These are phyloP conservation scores for Nemotelus nigrinus DNA, from an alignment of 2,888 invertebrate genomes.

Conservation along the genomic window DNA sequence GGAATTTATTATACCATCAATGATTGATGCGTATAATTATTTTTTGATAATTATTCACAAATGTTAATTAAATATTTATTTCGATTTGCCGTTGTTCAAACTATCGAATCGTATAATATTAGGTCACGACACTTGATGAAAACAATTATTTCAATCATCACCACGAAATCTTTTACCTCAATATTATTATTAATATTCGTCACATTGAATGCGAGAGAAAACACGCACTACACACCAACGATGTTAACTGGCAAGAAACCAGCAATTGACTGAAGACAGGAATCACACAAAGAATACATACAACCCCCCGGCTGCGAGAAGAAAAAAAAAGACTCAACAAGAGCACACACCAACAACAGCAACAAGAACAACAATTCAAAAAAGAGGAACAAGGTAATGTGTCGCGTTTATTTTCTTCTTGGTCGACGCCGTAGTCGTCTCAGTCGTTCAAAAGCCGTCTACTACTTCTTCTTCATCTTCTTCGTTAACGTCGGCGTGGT, in stretches of 20 bases:
- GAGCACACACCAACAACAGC: not conserved
- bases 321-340: not conserved
- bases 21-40: not conserved
- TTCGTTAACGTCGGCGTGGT: not conserved
- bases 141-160: not conserved
- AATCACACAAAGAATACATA: constrained; percentile 63
- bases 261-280: constrained; percentile 65
- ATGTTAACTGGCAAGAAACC: constrained; percentile 66
- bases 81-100: too few relatives aligned
- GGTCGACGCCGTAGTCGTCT: not conserved
- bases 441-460: not conserved
- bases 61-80: not conserved
- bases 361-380: not conserved
- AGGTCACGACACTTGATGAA: constrained; percentile 25
- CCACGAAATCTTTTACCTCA: not conserved
- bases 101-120: not conserved
- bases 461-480: not conserved
- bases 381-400: constrained; percentile 27
- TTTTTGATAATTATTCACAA: not conserved
- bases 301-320: constrained; percentile 58
- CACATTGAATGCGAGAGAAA: not conserved
- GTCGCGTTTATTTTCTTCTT: constrained; percentile 30
- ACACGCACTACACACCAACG: constrained; percentile 54
- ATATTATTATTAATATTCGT: too few relatives aligned
- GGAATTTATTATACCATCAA: not conserved